These are phyloP conservation scores for Cassiopea andromeda DNA, from an alignment of 30 jellyfish, hydroid and myxozoan genomes.

Conservation along the genomic window DNA sequence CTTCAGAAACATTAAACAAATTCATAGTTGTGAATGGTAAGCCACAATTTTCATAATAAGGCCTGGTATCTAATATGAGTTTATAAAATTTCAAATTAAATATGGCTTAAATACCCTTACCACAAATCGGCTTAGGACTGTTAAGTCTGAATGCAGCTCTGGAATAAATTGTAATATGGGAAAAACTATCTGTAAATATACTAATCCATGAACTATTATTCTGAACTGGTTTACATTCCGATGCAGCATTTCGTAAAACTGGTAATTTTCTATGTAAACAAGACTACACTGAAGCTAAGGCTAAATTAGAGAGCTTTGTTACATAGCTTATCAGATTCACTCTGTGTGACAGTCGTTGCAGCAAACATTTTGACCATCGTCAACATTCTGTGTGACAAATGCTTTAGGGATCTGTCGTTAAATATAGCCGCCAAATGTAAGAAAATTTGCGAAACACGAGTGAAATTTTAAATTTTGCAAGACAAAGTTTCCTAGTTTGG, in stretches of 20 bases:
- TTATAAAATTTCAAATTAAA: slow-evolving; percentile 20
- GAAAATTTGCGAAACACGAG: too few species aligned
- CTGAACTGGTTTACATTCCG: slow-evolving; percentile 5
- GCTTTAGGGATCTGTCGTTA: too few species aligned
- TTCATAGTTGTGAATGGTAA: not conserved
- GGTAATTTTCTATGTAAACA: slow-evolving; percentile 7
- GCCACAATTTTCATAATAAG: slow-evolving; percentile 7
- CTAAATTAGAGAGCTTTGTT: too few species aligned
- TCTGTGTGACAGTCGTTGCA: too few species aligned
- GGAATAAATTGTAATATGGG: not conserved
- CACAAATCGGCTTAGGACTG: slow-evolving; percentile 33
- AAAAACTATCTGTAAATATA: not conserved
- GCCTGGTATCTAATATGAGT: slow-evolving; percentile 20
- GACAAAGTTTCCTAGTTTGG: too few species aligned
- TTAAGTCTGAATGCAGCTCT: slow-evolving; percentile 23
- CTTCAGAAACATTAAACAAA: not conserved
- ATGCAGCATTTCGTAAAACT: not conserved
- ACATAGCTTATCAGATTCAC: too few species aligned
- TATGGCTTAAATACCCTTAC: not conserved
- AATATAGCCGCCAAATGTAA: too few species aligned
- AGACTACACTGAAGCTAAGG: not conserved
- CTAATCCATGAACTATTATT: not conserved
- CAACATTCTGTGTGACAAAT: too few species aligned
- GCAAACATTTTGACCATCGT: too few species aligned
- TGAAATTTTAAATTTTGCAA: too few species aligned